Conservation (phyloP, 2,797 vertebrate genomes). For the Crocidura indochinensis region DNA sequence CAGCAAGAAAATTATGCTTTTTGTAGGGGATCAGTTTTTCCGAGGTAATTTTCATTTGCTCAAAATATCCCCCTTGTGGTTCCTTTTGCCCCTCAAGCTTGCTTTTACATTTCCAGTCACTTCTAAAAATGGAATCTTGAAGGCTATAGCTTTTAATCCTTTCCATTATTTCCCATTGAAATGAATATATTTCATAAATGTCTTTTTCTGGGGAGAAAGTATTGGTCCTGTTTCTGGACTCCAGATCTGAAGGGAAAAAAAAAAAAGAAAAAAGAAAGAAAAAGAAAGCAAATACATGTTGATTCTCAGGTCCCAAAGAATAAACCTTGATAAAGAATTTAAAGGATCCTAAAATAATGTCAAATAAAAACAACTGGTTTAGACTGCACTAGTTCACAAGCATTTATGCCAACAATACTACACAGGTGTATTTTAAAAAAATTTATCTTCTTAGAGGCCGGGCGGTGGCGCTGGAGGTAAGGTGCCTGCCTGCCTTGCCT, state of each 20-base stretch:
- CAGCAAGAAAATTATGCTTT: slow-evolving; percentile 77
- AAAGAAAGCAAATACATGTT: slow-evolving; percentile 62
- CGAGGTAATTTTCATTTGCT: slow-evolving; percentile 56
- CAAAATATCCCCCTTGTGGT: slow-evolving; percentile 66
- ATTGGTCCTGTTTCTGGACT: slow-evolving; percentile 64
- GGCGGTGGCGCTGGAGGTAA: no score
- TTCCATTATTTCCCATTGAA: slow-evolving; percentile 79
- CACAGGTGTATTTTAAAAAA: neutral
- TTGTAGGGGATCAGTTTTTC: slow-evolving; percentile 70
- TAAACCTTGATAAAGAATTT: slow-evolving; percentile 49
- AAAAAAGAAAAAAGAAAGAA: slow-evolving; percentile 70
- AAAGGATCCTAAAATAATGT: slow-evolving; percentile 32
- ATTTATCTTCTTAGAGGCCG: neutral
- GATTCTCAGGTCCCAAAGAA: slow-evolving; percentile 34
- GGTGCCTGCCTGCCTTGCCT: no score
- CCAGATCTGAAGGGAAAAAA: slow-evolving; percentile 83
- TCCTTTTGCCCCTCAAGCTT: slow-evolving; percentile 60
- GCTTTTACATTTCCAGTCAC: slow-evolving; percentile 69
- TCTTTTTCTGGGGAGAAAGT: slow-evolving; percentile 74
- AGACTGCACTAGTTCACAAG: neutral
- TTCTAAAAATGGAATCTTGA: slow-evolving; percentile 68
- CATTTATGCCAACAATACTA: slow-evolving; percentile 40
- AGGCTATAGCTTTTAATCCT: slow-evolving; percentile 72
- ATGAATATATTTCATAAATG: slow-evolving; percentile 80
- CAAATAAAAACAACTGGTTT: neutral